A percentile compares a stretch with the other conserved stretches of the same genome.
Evolutionary conservation across 2,797 vertebrate species (phyloP).

Genomic region (Anguilla anguilla): DNA sequence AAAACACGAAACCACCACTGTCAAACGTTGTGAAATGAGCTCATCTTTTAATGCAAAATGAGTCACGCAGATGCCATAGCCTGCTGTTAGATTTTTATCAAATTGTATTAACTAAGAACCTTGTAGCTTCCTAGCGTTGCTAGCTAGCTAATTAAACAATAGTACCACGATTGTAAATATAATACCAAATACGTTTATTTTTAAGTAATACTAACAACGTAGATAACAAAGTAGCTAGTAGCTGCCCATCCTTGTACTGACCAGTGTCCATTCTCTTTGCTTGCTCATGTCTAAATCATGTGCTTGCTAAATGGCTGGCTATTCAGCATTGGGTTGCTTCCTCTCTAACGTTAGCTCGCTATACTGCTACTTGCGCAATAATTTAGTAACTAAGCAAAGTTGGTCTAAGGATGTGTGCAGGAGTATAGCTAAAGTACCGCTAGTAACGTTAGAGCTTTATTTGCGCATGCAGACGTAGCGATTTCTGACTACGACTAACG

Average conservation of each 20-base stretch:
- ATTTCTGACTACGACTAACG: neutral
- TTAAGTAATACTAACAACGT: neutral
- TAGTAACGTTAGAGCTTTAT: neutral
- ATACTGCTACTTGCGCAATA: neutral
- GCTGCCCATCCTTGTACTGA: neutral
- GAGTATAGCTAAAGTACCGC: neutral
- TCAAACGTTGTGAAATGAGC: neutral
- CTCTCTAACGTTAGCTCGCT: neutral
- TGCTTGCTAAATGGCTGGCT: neutral
- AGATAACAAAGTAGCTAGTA: neutral
- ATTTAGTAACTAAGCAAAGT: neutral
- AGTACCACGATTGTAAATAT: neutral
- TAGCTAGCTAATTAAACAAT: neutral
- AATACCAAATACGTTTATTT: neutral
- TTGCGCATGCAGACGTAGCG: neutral
- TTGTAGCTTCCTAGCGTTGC: neutral
- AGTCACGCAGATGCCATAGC: neutral
- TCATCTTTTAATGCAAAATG: constrained; percentile 11
- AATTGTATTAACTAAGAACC: neutral
- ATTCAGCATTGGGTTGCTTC: neutral
- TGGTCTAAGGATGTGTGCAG: neutral
- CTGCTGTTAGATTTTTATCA: neutral
- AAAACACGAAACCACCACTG: neutral
- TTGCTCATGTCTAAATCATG: neutral
- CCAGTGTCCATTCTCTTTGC: neutral